Base-by-base conservation (phyloP, 1,140 invertebrate species). In the Bombus pascuorum region DNA sequence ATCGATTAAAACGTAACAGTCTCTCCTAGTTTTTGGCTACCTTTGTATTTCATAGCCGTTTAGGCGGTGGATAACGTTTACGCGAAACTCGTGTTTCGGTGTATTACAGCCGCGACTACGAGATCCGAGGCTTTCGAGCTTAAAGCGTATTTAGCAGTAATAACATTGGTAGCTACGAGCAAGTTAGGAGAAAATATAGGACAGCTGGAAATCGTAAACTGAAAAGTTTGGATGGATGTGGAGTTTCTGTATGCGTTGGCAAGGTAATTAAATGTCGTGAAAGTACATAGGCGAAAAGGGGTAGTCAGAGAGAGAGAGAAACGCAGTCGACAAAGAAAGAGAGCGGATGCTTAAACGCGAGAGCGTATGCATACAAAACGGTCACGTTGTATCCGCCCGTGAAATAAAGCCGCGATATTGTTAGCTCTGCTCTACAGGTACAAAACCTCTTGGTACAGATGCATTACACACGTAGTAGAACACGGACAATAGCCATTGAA, bases 1-100 rank as follows among this genome's bases (percentile, higher is more conserved):
- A 53, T 80, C 65, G 65, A 53, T 80, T 70, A 53, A 79, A 77
- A 66, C n/a, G 59, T 42, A 65, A 42, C 76, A 66, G 59, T 78
- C n/a, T 34, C 62, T 66, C 37, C 22, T 9, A 13, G 53, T 37
- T 47, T 75, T 75, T 13, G 9, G 25, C 18, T 37, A n/a, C 28
- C 12, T 57, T 15, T 25, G 34, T 9, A 6, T 42, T 42, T n/a
- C 2, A n/a, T 39, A 28, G 37, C 1, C 68, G 22, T 25, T 53
- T 25, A 34, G 12, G 13, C 44, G 22, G 15, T 10, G 22, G 4
- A 18, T 6, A 53, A 47, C 1, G 6, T 18, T 22, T 32, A 13
- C 12, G 73, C 22, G n/a, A 22, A 9, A 32, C 9, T 4, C 1
- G 32, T 59, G 9, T 15, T 0, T 44, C 18, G 12, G 72, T 32